Conservation (phyloP, 2,888 invertebrate genomes). For the Drosophila anceps region DNA sequence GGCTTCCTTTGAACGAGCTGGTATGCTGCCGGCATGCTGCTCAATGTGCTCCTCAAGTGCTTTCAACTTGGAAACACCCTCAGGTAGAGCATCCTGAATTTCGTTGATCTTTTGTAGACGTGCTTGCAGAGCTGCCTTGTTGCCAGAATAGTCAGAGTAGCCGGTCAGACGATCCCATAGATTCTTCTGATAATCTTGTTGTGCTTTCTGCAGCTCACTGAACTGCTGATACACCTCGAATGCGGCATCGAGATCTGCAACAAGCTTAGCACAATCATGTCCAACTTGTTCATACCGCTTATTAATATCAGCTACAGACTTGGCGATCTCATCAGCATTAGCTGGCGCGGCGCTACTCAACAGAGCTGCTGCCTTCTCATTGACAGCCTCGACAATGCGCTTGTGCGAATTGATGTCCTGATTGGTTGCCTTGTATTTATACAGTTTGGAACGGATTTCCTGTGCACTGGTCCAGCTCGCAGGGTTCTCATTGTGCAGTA, state of each 20-base stretch:
- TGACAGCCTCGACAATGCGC: conserved; percentile 94
- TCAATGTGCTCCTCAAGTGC: conserved; percentile 91
- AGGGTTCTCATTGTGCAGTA: conserved; percentile 89
- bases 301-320: conserved; percentile 90
- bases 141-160: conserved; percentile 94
- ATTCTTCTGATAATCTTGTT: conserved; percentile 95
- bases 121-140: conserved; percentile 93
- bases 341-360: conserved; percentile 86
- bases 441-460: conserved; percentile 93
- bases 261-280: conserved; percentile 88
- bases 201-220: conserved; percentile 93
- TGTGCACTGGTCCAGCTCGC: conserved; percentile 91
- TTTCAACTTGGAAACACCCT: conserved; percentile 91
- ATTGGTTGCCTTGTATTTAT: conserved; percentile 93
- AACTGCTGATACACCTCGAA: conserved; percentile 94
- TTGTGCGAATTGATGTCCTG: conserved; percentile 97
- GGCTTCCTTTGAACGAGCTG: conserved; percentile 93
- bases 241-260: conserved; percentile 90
- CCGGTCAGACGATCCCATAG: conserved; percentile 94
- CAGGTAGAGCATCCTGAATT: conserved; percentile 91
- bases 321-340: conserved; percentile 87
- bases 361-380: conserved; percentile 93
- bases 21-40: conserved; percentile 89
- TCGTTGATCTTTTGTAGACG: conserved; percentile 92
- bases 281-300: conserved; percentile 91